Base-by-base conservation (phyloP, 1,140 invertebrate genomes). In the Lysiphlebus fabarum region DNA sequence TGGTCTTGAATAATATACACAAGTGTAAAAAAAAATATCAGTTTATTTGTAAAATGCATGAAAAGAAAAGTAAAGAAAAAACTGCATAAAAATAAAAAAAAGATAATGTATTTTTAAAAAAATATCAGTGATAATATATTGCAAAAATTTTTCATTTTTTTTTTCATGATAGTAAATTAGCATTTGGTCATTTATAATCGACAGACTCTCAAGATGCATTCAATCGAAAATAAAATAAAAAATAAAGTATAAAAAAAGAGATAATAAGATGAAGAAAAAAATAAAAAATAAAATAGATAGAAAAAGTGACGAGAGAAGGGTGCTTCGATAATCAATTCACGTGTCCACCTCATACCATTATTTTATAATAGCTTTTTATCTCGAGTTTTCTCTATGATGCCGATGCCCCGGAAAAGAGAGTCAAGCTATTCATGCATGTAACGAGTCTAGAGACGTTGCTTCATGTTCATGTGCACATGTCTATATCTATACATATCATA, bases 131-230 rank as follows among this genome's bases (percentile, higher is more conserved):
- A 36, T 14, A 55, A 60, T 60, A 55, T 55, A 60, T 60, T 36
- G 17, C 33, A 11, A 48, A 34, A 40, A 34, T 60, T 49, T 12
- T 17, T 43, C n/a, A 34, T 10, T 26, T 2, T 26, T 1, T 26
- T 26, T 26, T 26, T 26, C 4, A 2, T 26, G 17, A 12, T 6
- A 40, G n/a, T n/a, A 40, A 62, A 62, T 62, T 55, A 62, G 61
- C 61, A 58, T 62, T 54, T 17, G 61, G 56, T 58, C 50, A 56
- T 55, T 62, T 55, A 55, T 62, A 58, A 62, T 62, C 61, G 61
- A 62, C 17, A 36, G 11, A 26, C 36, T n/a, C 36, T 54, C 43
- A 45, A 53, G 43, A 48, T 34, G 41, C 36, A 14, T 34, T 45
- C 17, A 10, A 51, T 49, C 37, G 26, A 10, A 14, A 33, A 37